phyloP scores from a whole-genome alignment of 2,888 invertebrate genomes.

The Prostheceraeus crozeri region DNA sequence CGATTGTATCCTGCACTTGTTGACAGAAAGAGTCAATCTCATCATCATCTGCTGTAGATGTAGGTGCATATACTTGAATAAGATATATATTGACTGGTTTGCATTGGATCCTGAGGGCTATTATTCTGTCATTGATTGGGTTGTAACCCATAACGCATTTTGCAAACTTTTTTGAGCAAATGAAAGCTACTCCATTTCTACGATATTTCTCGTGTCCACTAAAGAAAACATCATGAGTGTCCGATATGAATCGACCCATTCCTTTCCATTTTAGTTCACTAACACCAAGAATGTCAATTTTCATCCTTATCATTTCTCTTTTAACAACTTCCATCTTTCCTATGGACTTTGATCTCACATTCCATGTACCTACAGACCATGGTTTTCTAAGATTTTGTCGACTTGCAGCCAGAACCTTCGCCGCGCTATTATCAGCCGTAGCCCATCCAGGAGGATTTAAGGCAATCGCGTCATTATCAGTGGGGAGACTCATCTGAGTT shows the following conservation, averaged over 20 bases:
- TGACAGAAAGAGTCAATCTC: too few species aligned
- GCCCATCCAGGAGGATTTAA: background rate
- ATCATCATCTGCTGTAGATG: too few species aligned
- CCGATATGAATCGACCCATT: constrained; percentile 8
- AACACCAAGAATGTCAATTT: constrained; percentile 2
- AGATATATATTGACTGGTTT: background rate
- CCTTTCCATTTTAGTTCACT: constrained; percentile 17
- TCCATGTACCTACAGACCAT: constrained; percentile 1
- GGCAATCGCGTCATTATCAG: constrained; percentile 1
- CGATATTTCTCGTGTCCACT: background rate
- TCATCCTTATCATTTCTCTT: constrained; percentile 10
- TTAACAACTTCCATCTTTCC: constrained; percentile 9
- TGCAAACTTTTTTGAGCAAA: constrained; percentile 3
- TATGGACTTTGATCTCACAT: constrained; percentile 1
- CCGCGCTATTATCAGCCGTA: background rate
- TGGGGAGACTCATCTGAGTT: background rate
- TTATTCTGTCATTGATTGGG: background rate
- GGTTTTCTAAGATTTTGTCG: background rate
- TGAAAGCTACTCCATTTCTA: constrained; percentile 14
- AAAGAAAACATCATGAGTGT: constrained; percentile 5
- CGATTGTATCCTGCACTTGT: too few species aligned
- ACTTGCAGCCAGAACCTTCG: background rate
- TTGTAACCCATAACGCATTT: constrained; percentile 1
- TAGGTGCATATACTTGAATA: background rate
- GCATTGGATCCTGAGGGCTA: constrained; percentile 3